Conservation (phyloP, 2,888 invertebrate species). For the Synergus laeviventris region DNA sequence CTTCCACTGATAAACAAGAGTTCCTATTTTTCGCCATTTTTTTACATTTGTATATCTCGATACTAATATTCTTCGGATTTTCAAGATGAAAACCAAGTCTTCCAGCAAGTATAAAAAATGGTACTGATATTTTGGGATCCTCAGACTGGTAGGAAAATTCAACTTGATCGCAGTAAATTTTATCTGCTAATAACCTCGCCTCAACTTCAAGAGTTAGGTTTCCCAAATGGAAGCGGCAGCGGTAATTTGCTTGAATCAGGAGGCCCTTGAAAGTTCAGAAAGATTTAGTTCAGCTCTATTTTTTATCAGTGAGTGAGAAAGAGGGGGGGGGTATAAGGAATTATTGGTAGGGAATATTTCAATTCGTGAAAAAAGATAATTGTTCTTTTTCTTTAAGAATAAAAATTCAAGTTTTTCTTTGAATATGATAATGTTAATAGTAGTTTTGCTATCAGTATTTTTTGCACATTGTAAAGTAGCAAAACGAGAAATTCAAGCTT, state of each 20-base stretch:
- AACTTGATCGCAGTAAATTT: not conserved
- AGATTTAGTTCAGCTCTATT: not conserved
- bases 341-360: not conserved
- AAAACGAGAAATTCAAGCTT: conserved; percentile 25
- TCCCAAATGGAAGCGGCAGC: not conserved
- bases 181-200: not conserved
- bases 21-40: not conserved
- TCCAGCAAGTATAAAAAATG: not conserved
- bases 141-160: not conserved
- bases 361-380: not conserved
- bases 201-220: not conserved
- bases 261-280: not conserved
- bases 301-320: not conserved
- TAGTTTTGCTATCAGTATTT: not conserved
- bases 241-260: not conserved
- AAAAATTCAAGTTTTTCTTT: not conserved
- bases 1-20: not conserved
- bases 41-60: not conserved
- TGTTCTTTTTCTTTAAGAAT: not conserved
- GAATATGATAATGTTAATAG: not conserved
- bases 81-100: not conserved
- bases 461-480: not conserved
- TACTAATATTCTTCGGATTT: not conserved
- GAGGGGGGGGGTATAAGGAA: not conserved
- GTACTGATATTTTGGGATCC: not conserved